These are phyloP conservation scores for Marmota flaviventris DNA, from an alignment of 2,113 vertebrate genomes.

Conservation along the genomic window DNA sequence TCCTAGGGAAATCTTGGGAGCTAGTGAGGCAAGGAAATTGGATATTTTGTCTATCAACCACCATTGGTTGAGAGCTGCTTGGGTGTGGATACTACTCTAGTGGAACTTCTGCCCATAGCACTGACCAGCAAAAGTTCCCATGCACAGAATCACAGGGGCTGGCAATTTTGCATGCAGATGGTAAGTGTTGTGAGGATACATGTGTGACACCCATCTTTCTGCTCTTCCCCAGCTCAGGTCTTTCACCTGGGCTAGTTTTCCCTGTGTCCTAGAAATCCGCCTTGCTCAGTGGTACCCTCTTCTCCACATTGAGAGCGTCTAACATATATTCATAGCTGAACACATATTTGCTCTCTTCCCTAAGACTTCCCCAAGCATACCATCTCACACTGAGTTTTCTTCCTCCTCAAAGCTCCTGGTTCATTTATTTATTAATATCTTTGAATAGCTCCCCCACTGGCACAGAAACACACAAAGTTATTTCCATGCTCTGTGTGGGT, in stretches of 20 bases:
- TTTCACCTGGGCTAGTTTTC: neutral
- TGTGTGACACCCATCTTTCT: neutral
- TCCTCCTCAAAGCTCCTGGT: neutral
- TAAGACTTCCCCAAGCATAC: neutral
- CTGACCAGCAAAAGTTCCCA: neutral
- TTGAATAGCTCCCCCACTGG: neutral
- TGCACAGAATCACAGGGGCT: neutral
- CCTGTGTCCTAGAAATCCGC: neutral
- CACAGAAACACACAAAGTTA: neutral
- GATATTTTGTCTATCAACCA: neutral
- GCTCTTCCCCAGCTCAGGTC: neutral
- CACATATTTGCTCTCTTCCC: neutral
- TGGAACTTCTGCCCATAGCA: neutral
- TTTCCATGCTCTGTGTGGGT: neutral
- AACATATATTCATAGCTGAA: neutral
- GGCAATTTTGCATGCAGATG: neutral
- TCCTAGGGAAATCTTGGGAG: neutral
- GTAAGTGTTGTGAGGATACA: neutral
- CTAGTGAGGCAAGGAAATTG: neutral
- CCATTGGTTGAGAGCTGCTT: neutral
- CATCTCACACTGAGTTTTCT: neutral
- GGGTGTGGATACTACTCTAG: neutral
- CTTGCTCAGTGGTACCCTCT: neutral
- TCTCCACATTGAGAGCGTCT: neutral
- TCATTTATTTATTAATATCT: slow-evolving; percentile 34